These are phyloP conservation scores for Cephus nigrinus DNA, from an alignment of 2,888 invertebrate species.

Conservation along the genomic window DNA sequence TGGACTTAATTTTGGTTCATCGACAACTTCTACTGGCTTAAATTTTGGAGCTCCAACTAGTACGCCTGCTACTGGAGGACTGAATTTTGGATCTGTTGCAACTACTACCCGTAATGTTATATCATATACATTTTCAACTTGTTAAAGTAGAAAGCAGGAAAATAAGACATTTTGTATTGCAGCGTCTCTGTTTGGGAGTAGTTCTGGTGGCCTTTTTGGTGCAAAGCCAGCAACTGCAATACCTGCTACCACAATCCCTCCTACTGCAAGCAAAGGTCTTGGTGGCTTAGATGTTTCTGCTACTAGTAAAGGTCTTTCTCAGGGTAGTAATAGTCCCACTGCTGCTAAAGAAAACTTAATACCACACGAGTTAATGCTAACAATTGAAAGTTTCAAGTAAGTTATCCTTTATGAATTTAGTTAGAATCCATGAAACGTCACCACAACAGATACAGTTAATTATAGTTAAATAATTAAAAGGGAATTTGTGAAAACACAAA, in stretches of 20 bases:
- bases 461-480: constrained; percentile 50
- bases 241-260: constrained; percentile 48
- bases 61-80: constrained; percentile 42
- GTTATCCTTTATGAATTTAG: constrained; percentile 32
- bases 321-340: constrained; percentile 67
- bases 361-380: constrained; percentile 81
- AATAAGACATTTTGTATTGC: not conserved
- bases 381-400: constrained; percentile 83
- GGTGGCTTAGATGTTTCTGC: constrained; percentile 75
- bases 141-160: not conserved
- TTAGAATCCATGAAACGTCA: not conserved
- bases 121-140: not conserved
- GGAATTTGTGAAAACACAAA: constrained; percentile 87
- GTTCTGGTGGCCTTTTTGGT: constrained; percentile 49
- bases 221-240: constrained; percentile 44
- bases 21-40: constrained; percentile 49
- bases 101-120: constrained; percentile 27
- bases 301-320: constrained; percentile 63
- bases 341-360: constrained; percentile 75
- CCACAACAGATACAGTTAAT: not conserved
- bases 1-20: constrained; percentile 51
- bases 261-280: constrained; percentile 72
- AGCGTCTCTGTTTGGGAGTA: constrained; percentile 52
- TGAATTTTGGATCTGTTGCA: constrained; percentile 42
- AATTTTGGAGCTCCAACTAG: constrained; percentile 56